phyloP scores from a whole-genome alignment of 2,113 vertebrate genomes.

The Formicarius rufipectus region DNA sequence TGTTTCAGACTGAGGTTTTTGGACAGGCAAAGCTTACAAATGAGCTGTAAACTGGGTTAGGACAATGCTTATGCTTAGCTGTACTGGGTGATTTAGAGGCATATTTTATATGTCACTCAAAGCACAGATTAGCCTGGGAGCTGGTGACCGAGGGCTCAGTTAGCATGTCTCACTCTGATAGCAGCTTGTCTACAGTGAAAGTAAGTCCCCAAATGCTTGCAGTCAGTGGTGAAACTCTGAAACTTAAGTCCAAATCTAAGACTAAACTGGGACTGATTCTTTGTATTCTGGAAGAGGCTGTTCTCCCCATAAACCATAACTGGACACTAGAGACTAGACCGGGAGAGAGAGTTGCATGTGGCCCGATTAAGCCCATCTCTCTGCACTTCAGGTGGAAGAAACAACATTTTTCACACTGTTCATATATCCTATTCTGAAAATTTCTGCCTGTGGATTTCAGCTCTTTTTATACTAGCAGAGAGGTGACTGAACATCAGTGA shows the following conservation, averaged over 20 bases:
- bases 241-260: background rate
- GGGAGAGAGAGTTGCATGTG: background rate
- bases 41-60: background rate
- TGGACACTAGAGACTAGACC: background rate
- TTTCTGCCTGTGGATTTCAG: background rate
- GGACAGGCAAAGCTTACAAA: background rate
- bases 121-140: background rate
- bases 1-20: background rate
- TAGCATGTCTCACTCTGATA: background rate
- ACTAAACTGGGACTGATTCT: background rate
- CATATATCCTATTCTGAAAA: background rate
- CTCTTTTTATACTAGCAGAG: background rate
- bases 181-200: background rate
- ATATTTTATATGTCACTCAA: background rate
- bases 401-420: background rate
- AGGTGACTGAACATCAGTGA: background rate
- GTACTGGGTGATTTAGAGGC: background rate
- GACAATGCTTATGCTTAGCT: background rate
- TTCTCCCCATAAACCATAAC: background rate
- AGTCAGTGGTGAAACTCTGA: background rate
- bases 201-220: background rate
- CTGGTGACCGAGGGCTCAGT: background rate
- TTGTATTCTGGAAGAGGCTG: background rate
- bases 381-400: background rate
- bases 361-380: background rate